These are phyloP conservation scores for Percopsis omiscomaycus DNA, from an alignment of 2,797 vertebrate species.

Conservation along the genomic window DNA sequence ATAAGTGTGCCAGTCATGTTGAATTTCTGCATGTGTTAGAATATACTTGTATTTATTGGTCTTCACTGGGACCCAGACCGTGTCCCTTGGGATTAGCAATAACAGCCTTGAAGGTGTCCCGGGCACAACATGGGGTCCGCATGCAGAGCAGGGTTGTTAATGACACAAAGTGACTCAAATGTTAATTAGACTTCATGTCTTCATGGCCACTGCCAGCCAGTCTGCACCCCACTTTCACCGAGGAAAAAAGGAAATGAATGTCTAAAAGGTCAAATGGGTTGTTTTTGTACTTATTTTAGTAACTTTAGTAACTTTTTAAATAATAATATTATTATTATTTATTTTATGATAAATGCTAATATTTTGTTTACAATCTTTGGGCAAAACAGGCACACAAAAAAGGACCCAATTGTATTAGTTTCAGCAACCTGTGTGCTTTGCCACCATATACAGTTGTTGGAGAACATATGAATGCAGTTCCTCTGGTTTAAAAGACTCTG, in stretches of 20 bases:
- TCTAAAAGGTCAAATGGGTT: constrained; percentile 46
- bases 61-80: constrained; percentile 8
- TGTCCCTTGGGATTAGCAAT: constrained; percentile 50
- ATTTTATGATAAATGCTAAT: too few species aligned
- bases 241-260: constrained; percentile 29
- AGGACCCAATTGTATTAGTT: background rate
- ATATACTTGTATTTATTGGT: background rate
- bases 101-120: constrained; percentile 30
- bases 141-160: constrained; percentile 45
- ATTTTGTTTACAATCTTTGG: background rate
- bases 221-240: constrained; percentile 21
- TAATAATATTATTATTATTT: too few species aligned
- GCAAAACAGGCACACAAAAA: background rate
- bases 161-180: constrained; percentile 80
- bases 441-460: too few species aligned
- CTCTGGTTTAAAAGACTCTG: too few species aligned
- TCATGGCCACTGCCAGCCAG: background rate
- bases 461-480: too few species aligned
- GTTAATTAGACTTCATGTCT: constrained; percentile 69
- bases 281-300: too few species aligned
- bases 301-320: too few species aligned
- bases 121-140: constrained; percentile 48
- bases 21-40: background rate
- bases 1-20: too few species aligned
- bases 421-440: too few species aligned